Conservation (phyloP, 1,140 invertebrate genomes). For the Dolichoris vasculosae region DNA sequence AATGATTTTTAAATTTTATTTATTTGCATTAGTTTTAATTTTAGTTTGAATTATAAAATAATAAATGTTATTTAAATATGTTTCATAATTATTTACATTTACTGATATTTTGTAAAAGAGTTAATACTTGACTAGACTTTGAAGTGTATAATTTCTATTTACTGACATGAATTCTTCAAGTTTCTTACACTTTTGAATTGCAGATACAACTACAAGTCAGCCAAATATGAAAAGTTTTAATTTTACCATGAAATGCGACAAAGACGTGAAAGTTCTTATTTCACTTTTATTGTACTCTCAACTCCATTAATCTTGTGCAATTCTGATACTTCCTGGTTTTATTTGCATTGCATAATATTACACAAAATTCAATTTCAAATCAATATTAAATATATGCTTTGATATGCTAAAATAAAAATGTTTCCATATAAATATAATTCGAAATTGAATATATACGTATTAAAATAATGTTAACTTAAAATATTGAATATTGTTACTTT, state of each 20-base stretch:
- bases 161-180: constrained; percentile 22
- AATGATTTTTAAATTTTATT: background rate
- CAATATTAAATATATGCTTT: background rate
- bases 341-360: background rate
- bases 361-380: constrained; percentile 9
- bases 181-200: constrained; percentile 23
- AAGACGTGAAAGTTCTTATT: constrained; percentile 14
- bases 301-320: background rate
- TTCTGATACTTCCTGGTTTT: background rate
- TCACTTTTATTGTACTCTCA: background rate
- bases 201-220: constrained; percentile 16
- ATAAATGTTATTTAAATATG: background rate
- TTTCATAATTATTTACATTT: background rate
- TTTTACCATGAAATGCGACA: constrained; percentile 13
- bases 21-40: background rate
- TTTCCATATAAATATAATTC: no score
- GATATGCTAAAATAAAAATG: background rate
- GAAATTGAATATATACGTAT: no score
- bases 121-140: constrained; percentile 8
- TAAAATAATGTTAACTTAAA: no score
- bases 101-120: background rate
- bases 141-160: constrained; percentile 21
- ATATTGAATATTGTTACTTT: no score
- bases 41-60: background rate
- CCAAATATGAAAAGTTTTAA: constrained; percentile 38